These are phyloP conservation scores for Dunckerocampus dactyliophorus DNA, from an alignment of 2,113 vertebrate species.

Conservation along the genomic window DNA sequence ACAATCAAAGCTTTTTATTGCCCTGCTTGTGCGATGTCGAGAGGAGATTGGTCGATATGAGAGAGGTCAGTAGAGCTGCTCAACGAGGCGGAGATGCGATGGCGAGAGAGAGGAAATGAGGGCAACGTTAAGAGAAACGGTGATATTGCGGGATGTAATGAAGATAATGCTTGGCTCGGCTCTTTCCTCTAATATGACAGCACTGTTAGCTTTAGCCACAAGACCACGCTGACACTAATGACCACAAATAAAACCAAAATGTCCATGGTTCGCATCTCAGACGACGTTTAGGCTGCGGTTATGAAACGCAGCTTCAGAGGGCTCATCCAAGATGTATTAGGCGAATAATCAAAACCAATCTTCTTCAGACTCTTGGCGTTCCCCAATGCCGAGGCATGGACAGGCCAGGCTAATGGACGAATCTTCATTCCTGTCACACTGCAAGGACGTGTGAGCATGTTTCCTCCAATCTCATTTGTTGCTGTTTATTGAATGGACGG, in stretches of 20 bases:
- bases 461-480: constrained; percentile 26
- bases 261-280: no score
- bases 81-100: neutral
- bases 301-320: constrained; percentile 47
- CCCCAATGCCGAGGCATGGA: constrained; percentile 25
- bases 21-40: constrained; percentile 27
- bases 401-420: constrained; percentile 32
- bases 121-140: constrained; percentile 21
- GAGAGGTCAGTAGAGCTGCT: neutral
- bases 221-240: constrained; percentile 26
- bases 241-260: neutral
- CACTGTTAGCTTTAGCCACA: constrained; percentile 40
- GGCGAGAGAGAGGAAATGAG: constrained; percentile 32
- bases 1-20: constrained; percentile 48
- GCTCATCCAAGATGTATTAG: constrained; percentile 36
- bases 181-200: constrained; percentile 51
- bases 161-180: constrained; percentile 48
- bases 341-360: constrained; percentile 56
- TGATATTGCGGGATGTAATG: constrained; percentile 47
- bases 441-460: neutral
- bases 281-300: no score
- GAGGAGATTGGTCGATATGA: constrained; percentile 26
- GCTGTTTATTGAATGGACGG: no score
- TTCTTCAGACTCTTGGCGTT: constrained; percentile 17
- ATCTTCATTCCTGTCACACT: constrained; percentile 34